Conservation (phyloP, 2,797 vertebrate genomes). For the Onychomys torridus region DNA sequence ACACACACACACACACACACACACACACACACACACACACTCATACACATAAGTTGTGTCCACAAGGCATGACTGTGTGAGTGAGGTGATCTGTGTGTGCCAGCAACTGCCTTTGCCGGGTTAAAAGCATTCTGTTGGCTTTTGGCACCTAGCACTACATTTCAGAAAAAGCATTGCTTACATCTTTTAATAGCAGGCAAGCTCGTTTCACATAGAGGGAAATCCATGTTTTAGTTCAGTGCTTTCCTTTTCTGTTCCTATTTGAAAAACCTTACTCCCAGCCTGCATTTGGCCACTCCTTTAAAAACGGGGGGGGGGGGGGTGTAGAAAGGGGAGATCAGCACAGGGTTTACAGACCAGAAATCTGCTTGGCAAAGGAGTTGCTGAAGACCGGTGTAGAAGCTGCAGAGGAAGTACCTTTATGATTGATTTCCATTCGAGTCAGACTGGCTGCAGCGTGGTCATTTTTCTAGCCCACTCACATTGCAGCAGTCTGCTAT, state of each 20-base stretch:
- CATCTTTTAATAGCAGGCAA: conserved; percentile 74
- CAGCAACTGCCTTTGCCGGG: not conserved
- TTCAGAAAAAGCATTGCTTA: conserved; percentile 64
- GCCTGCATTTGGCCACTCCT: conserved; percentile 64
- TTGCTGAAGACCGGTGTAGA: conserved; percentile 90
- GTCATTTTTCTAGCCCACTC: conserved; percentile 92
- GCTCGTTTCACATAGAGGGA: conserved; percentile 70
- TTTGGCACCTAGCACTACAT: conserved; percentile 40
- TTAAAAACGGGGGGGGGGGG: conserved; percentile 73
- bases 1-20: not conserved
- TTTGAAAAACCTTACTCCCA: conserved; percentile 65
- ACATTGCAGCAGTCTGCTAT: conserved; percentile 88
- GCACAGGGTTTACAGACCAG: conserved; percentile 83
- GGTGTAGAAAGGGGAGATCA: conserved; percentile 81
- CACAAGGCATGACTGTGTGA: not conserved
- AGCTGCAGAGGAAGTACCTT: conserved; percentile 91
- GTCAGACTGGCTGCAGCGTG: conserved; percentile 93
- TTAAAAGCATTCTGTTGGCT: conserved; percentile 58
- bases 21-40: not conserved
- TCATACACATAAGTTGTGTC: not conserved
- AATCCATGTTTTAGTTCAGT: conserved; percentile 67
- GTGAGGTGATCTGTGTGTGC: not conserved
- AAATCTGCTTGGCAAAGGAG: conserved; percentile 89
- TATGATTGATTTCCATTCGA: conserved; percentile 94
- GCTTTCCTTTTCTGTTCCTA: conserved; percentile 71